phyloP scores from a whole-genome alignment of 37 sponge, comb jelly and placozoan species.

The Dysidea cf. avara region DNA sequence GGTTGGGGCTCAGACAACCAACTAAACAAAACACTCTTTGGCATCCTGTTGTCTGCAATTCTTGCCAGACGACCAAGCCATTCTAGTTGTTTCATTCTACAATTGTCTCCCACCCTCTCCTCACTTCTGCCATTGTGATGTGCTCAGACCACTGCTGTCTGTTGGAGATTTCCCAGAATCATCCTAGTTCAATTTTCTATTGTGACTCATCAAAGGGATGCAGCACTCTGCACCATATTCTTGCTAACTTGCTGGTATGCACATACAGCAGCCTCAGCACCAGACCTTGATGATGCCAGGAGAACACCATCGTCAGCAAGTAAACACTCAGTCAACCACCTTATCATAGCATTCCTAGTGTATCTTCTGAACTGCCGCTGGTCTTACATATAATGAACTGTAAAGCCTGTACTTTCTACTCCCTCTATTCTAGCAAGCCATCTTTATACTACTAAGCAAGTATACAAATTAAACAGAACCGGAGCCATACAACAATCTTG shows the following conservation, averaged over 20 bases:
- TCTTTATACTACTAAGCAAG: not conserved
- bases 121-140: conserved; percentile 21
- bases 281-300: no score
- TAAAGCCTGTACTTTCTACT: conserved; percentile 12
- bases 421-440: conserved; percentile 14
- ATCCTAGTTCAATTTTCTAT: conserved; percentile 12
- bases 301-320: no score
- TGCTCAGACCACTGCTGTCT: conserved; percentile 18
- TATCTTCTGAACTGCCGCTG: conserved; percentile 21
- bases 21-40: conserved; percentile 14
- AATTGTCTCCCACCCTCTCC: conserved; percentile 20
- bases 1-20: conserved; percentile 21
- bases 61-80: conserved; percentile 28
- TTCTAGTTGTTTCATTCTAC: not conserved
- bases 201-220: conserved; percentile 8
- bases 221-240: conserved; percentile 32
- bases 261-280: no score
- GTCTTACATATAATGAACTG: conserved; percentile 11
- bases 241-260: no score
- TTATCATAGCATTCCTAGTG: conserved; percentile 36
- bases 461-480: conserved; percentile 13
- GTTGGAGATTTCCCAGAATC: conserved; percentile 9
- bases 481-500: conserved; percentile 44
- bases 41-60: conserved; percentile 20
- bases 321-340: no score